A percentile compares a stretch with the other conserved stretches of the same genome.
Conservation (phyloP, 1,140 invertebrate genomes). For the Sarcophaga peregrina region DNA sequence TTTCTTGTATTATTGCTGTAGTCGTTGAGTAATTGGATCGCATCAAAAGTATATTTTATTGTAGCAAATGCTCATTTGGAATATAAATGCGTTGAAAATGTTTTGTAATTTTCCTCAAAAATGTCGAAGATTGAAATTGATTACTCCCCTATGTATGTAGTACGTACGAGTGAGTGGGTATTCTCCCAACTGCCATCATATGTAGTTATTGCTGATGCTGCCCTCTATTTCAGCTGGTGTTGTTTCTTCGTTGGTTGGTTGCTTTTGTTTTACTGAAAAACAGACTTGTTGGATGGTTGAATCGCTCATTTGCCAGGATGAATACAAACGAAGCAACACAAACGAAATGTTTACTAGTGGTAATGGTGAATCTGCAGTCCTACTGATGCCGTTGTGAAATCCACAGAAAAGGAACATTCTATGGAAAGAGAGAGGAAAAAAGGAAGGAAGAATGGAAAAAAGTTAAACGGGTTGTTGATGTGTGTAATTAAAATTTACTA, state of each 20-base stretch:
- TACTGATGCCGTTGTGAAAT: background rate
- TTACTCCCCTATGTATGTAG: slow-evolving; percentile 42
- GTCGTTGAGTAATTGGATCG: slow-evolving; percentile 44
- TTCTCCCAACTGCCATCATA: background rate
- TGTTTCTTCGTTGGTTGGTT: background rate
- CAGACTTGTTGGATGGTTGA: background rate
- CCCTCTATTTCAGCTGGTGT: background rate
- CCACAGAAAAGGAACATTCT: too few species aligned
- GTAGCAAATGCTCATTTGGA: slow-evolving; percentile 43
- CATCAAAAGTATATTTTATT: slow-evolving; percentile 47
- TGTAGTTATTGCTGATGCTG: background rate
- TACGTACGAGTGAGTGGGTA: background rate
- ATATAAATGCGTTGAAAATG: slow-evolving; percentile 46
- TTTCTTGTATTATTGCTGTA: background rate
- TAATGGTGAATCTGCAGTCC: background rate
- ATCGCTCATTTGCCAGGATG: background rate
- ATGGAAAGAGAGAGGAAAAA: background rate
- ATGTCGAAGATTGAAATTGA: slow-evolving; percentile 47
- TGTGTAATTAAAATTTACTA: slow-evolving; percentile 44
- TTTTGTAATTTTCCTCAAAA: slow-evolving; percentile 47
- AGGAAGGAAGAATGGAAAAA: slow-evolving; percentile 6
- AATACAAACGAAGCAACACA: background rate
- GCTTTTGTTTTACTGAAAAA: too few species aligned
- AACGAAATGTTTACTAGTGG: background rate
- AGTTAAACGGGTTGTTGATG: slow-evolving; percentile 34